Evolutionary conservation across 2,888 invertebrate genomes (phyloP), one percentile per base, ranked within the genome.

Genomic region (Amphiduros pacificus): DNA sequence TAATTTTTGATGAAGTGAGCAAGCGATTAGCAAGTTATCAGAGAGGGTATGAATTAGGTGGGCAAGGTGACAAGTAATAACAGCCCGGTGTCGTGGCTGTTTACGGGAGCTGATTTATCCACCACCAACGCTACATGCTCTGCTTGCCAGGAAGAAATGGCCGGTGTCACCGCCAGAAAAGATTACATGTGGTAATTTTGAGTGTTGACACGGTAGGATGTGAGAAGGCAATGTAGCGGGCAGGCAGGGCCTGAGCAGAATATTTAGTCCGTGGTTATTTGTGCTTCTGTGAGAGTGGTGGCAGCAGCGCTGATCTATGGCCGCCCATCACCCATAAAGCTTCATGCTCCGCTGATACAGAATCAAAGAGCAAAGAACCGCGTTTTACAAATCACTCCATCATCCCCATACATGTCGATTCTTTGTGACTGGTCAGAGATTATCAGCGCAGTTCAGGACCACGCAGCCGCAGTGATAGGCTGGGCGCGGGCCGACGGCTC

Each of bases 311-410:
- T 58, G 58, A 58, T 58, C 49, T 58, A 58, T 32, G 50, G 58
- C 14, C 58, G 26, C 51, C 49, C 50, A 20, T 32, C 50, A 31
- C 48, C 50, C 50, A 49, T 58, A 58, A 58, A 58, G 49, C 58
- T 58, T 58, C 48, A 44, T 48, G 58, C 49, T 20, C 58, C 58
- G 40, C 50, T 40, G 58, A 48, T 29, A 32, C 31, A 17, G n/a
- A 50, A 50, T 27, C 31, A 32, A 58, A 48, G 48, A 32, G 58
- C 31, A 26, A 32, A 14, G 26, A 17, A 26, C 24, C 58, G n/a
- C 58, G 36, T 26, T 58, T 58, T 58, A 58, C 58, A 58, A 58
- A 58, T 58, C 58, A 58, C 58, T 58, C 58, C 58, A 58, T 58
- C 58, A 58, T 58, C 31, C 58, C 48, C 48, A 29, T 32, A 55